phyloP scores from a whole-genome alignment of 1,140 invertebrate genomes.

The Phymastichus coffea region DNA sequence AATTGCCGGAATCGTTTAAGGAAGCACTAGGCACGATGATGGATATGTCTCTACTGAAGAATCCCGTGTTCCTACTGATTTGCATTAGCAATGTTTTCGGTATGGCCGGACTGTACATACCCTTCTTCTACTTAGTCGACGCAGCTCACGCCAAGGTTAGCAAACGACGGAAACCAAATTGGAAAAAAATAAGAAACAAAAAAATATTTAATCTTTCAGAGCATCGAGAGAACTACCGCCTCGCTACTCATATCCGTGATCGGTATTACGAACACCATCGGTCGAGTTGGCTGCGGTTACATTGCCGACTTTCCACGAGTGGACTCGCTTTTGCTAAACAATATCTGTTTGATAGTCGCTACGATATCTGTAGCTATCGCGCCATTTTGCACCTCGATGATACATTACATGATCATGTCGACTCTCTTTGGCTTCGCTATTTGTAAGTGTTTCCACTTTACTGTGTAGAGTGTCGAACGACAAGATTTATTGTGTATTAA shows the following conservation, averaged over 20 bases:
- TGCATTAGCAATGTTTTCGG: slow-evolving; percentile 94
- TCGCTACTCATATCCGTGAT: slow-evolving; percentile 91
- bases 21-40: slow-evolving; percentile 87
- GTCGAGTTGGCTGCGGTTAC: slow-evolving; percentile 84
- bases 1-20: slow-evolving; percentile 78
- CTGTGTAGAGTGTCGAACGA: too few species aligned
- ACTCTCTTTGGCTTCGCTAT: slow-evolving; percentile 93
- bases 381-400: slow-evolving; percentile 81
- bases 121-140: slow-evolving; percentile 91
- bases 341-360: slow-evolving; percentile 87
- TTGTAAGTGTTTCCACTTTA: slow-evolving; percentile 88
- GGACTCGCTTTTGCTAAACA: slow-evolving; percentile 90
- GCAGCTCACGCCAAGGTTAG: slow-evolving; percentile 64
- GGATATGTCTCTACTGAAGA: slow-evolving; percentile 85
- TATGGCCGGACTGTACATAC: slow-evolving; percentile 92
- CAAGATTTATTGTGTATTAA: background rate
- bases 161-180: background rate
- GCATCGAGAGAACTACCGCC: slow-evolving; percentile 72
- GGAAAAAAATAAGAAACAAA: too few species aligned
- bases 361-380: slow-evolving; percentile 82
- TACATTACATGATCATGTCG: slow-evolving; percentile 77
- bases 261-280: slow-evolving; percentile 92
- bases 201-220: slow-evolving; percentile 58
- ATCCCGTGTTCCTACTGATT: slow-evolving; percentile 90
- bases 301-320: slow-evolving; percentile 84